These are phyloP conservation scores for Halcyon leucocephala DNA, from an alignment of 2,797 vertebrate genomes.

Conservation along the genomic window DNA sequence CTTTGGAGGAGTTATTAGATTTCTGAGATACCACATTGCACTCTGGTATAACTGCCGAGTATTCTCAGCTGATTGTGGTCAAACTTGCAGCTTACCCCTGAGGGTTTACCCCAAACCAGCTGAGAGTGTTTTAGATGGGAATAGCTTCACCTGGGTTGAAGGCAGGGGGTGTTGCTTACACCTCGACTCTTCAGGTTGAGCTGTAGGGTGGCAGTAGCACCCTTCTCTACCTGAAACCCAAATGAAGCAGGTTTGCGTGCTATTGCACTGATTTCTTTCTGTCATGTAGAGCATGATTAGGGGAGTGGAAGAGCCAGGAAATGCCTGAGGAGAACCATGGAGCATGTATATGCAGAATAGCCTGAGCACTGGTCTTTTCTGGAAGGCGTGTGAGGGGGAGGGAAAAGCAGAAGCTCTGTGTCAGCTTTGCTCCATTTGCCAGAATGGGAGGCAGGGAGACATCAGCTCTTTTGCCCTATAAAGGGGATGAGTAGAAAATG, in stretches of 20 bases:
- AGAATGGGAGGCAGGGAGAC: not conserved
- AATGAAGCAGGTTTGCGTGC: rapidly evolving
- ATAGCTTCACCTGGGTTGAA: not conserved
- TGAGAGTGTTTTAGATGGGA: not conserved
- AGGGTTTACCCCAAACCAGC: not conserved
- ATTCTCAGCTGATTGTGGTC: not conserved
- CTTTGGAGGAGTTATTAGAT: not conserved
- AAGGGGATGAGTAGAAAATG: not conserved
- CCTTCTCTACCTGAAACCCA: too few relatives aligned
- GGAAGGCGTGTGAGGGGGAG: not conserved
- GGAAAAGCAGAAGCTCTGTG: not conserved
- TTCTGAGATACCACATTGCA: not conserved
- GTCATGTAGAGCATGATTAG: rapidly evolving
- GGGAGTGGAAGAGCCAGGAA: not conserved
- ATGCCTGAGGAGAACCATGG: not conserved
- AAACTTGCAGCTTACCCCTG: not conserved
- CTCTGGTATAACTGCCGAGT: not conserved
- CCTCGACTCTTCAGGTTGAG: not conserved
- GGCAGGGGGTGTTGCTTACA: not conserved
- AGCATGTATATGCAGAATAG: rapidly evolving
- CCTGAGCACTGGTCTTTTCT: not conserved
- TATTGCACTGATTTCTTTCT: not conserved
- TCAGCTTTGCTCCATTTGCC: not conserved
- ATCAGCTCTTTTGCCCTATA: not conserved
- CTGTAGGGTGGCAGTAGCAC: not conserved